These are phyloP conservation scores for Meles meles DNA, from an alignment of 2,113 vertebrate genomes.

Conservation along the genomic window DNA sequence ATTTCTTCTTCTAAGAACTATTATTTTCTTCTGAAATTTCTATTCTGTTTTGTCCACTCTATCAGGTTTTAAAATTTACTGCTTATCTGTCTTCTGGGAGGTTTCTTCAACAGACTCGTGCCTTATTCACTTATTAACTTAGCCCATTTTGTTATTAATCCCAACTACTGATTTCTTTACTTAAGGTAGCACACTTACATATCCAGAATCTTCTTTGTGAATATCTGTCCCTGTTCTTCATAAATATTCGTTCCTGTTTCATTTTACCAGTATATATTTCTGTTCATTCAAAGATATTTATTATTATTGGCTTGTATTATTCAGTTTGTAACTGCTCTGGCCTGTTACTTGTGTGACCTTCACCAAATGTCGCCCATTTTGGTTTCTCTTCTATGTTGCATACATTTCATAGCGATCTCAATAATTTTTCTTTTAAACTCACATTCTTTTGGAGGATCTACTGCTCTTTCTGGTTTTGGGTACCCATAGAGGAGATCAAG, in stretches of 20 bases:
- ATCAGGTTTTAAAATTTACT: not conserved
- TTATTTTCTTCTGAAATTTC: not conserved
- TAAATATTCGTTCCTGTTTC: not conserved
- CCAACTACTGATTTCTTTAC: not conserved
- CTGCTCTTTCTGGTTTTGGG: not conserved
- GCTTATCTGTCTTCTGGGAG: too few relatives aligned
- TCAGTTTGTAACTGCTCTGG: not conserved
- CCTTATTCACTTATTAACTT: not conserved
- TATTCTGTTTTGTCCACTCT: not conserved
- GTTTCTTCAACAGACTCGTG: accelerated
- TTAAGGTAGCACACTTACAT: not conserved
- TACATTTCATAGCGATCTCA: not conserved
- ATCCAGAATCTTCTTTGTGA: not conserved
- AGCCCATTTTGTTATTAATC: not conserved
- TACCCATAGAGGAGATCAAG: not conserved
- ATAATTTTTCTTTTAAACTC: not conserved
- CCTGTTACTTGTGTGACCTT: not conserved
- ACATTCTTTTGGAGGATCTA: not conserved
- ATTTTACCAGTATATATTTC: not conserved
- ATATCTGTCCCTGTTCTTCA: not conserved
- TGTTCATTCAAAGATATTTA: not conserved
- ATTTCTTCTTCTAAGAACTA: not conserved
- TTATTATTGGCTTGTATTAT: not conserved
- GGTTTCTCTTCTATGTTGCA: not conserved
- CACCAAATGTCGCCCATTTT: accelerated